phyloP scores from a whole-genome alignment of 2,113 vertebrate species.

The rat (Rattus norvegicus) region DNA sequence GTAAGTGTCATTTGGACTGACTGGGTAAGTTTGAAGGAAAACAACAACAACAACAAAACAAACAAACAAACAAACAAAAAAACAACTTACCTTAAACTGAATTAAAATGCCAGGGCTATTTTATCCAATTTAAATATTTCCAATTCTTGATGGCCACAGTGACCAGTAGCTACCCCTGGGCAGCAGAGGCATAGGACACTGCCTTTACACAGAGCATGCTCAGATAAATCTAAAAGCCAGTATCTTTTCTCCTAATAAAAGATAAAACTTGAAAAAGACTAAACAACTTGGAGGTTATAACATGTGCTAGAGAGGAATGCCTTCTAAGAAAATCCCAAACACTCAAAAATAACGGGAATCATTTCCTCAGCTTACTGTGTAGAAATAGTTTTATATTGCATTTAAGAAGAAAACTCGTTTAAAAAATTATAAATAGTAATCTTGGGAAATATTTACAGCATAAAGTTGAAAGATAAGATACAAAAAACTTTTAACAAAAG shows the following conservation, averaged over 20 bases:
- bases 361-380: background rate
- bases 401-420: background rate
- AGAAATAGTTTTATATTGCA: background rate
- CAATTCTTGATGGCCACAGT: background rate
- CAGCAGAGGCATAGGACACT: background rate
- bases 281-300: background rate
- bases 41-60: too few relatives aligned
- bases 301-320: background rate
- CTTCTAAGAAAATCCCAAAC: constrained; percentile 1
- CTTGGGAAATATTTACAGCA: background rate
- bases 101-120: constrained; percentile 22
- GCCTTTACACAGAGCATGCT: background rate
- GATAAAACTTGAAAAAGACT: background rate
- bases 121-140: background rate
- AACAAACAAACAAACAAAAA: too few relatives aligned
- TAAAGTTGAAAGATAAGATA: constrained; percentile 33
- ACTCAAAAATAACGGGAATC: constrained; percentile 24
- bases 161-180: background rate
- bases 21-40: background rate
- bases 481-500: background rate
- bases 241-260: background rate
- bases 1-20: background rate
- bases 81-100: background rate
- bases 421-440: constrained; percentile 6
- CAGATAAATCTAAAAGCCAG: background rate